Percentiles rank a stretch among this genome's conserved stretches.
phyloP scores from a whole-genome alignment of 2,888 invertebrate genomes.

The Endotricha flammealis region DNA sequence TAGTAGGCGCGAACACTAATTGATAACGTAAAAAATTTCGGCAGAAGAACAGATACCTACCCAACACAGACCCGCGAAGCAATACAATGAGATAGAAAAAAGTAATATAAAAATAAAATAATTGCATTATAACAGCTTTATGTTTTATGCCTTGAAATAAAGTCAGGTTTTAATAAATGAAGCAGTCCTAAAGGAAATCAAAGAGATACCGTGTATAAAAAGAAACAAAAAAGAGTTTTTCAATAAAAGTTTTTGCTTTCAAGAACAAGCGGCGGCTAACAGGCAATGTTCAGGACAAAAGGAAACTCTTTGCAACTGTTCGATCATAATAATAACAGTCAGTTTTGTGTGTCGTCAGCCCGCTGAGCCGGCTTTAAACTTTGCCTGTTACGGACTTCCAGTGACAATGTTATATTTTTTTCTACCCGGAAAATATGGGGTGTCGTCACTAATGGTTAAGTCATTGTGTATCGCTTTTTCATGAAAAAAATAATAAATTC shows the following conservation, averaged over 20 bases:
- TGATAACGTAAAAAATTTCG: too few relatives aligned
- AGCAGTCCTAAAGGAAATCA: slow-evolving; percentile 4
- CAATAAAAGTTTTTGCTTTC: slow-evolving; percentile 25
- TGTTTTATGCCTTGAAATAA: too few relatives aligned
- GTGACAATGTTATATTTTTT: background rate
- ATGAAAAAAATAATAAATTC: too few relatives aligned
- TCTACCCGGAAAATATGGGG: too few relatives aligned
- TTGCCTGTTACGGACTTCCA: slow-evolving; percentile 17
- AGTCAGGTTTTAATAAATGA: too few relatives aligned
- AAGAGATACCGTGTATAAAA: background rate
- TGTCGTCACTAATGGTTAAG: slow-evolving; percentile 9
- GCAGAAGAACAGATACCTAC: too few relatives aligned
- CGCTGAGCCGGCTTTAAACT: slow-evolving; percentile 20
- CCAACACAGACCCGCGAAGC: too few relatives aligned
- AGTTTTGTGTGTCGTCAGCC: slow-evolving; percentile 14
- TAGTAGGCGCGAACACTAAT: too few relatives aligned
- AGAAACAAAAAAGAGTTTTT: slow-evolving; percentile 17
- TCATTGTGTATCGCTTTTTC: slow-evolving; percentile 4
- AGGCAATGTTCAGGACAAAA: slow-evolving; percentile 24
- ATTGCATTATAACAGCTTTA: too few relatives aligned
- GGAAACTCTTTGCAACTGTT: slow-evolving; percentile 27
- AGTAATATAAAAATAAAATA: too few relatives aligned
- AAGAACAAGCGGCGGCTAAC: slow-evolving; percentile 19
- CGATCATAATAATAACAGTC: slow-evolving; percentile 23
- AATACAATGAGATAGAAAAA: too few relatives aligned